Base-by-base conservation (phyloP, 1,140 invertebrate species). In the Pseudomyrmex dendroicus region DNA sequence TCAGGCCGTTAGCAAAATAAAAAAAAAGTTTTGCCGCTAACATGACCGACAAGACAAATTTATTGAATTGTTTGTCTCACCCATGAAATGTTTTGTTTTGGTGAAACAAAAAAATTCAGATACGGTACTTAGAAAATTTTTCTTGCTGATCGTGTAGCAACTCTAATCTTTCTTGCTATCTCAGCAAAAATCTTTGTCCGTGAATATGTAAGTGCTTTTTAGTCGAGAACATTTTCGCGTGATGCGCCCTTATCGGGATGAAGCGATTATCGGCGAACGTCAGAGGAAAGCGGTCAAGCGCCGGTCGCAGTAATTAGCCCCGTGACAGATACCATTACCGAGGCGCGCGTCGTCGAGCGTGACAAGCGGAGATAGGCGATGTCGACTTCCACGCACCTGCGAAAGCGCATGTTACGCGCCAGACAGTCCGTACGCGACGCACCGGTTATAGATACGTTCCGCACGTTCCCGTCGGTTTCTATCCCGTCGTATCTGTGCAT, bases 381-480 rank as follows among this genome's bases (percentile, higher is more conserved):
- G 73, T 61, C 48, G 82, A 77, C 25, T 74, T 59, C 46, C 25
- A 76, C 50, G 84, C 46, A 62, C 17, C 46, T 83, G 66, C 50
- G 54, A 35, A n/a, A 61, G 54, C 20, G 54, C 20, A 48, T 13
- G 8, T 61, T 50, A 48, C 67, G 76, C 63, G 67, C 61, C 80
- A 73, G 61, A 72, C 67, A 59, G 59, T 87, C 63, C 83, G 54
- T 57, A 54, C 74, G 46, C 44, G 5, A 56, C 68, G 25, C 61
- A 62, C 46, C 22, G 35, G 56, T n/a, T 35, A 7, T 35, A 35
- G 35, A 62, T 72, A 62, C 78, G 20, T 63, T 72, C 72, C 59
- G 44, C 50, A 44, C 17, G 78, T n/a, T 56, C 48, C 50, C 50
- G 61, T 25, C 76, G 54, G 52, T 35, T 35, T 35, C 59, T 85